These are phyloP conservation scores for Papilio xuthus DNA, from an alignment of 1,140 invertebrate genomes.

Conservation along the genomic window DNA sequence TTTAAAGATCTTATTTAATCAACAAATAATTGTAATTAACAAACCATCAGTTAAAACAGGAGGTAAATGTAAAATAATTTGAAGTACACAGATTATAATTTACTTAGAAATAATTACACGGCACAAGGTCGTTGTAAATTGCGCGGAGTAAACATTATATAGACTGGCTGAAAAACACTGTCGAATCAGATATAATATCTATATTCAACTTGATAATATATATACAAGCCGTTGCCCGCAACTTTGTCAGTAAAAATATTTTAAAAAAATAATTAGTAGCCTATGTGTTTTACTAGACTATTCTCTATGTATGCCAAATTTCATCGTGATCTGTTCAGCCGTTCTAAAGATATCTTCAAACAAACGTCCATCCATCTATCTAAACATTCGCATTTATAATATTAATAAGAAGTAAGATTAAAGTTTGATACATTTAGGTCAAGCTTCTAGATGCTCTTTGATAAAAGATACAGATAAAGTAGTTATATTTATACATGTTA, in stretches of 20 bases:
- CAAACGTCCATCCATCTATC: too few species aligned
- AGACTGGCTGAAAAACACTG: neutral
- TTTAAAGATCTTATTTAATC: neutral
- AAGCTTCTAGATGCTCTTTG: neutral
- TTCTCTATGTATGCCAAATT: too few species aligned
- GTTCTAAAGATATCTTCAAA: too few species aligned
- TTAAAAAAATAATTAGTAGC: too few species aligned
- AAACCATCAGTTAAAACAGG: neutral
- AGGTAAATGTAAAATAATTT: neutral
- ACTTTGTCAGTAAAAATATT: too few species aligned
- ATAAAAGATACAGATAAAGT: neutral
- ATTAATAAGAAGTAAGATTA: too few species aligned
- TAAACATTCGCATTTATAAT: too few species aligned
- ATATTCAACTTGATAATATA: neutral
- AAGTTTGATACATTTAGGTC: neutral
- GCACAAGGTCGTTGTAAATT: neutral
- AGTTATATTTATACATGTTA: neutral
- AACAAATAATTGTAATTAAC: neutral
- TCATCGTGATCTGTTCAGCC: too few species aligned
- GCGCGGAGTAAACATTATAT: neutral
- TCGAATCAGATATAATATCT: too few species aligned
- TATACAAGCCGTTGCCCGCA: too few species aligned
- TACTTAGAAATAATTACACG: neutral
- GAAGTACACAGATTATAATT: neutral
- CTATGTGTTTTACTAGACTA: too few species aligned